Conservation (phyloP, 2,888 invertebrate genomes). For the Acanthococcus lagerstroemiae region DNA sequence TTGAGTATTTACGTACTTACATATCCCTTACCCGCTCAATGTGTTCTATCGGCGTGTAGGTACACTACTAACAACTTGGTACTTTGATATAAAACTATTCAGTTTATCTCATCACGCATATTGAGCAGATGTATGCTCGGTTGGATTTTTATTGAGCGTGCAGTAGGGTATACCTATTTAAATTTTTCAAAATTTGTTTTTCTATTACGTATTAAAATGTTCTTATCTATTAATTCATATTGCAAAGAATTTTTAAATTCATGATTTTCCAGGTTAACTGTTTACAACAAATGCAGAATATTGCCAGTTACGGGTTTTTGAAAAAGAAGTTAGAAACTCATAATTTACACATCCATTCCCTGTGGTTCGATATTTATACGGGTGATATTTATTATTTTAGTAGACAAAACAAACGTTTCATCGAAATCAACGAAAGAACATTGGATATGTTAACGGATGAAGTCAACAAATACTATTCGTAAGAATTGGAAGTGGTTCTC, state of each 20-base stretch:
- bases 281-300: constrained; percentile 81
- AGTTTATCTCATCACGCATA: too few species aligned
- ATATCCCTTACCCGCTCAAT: too few species aligned
- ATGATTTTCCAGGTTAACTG: constrained; percentile 58
- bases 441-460: constrained; percentile 65
- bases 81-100: too few species aligned
- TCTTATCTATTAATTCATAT: neutral
- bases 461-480: constrained; percentile 69
- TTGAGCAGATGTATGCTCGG: too few species aligned
- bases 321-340: constrained; percentile 68
- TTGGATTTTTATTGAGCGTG: too few species aligned
- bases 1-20: too few species aligned
- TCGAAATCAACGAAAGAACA: constrained; percentile 73
- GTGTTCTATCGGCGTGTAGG: too few species aligned
- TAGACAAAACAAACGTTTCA: constrained; percentile 69
- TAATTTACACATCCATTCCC: constrained; percentile 78
- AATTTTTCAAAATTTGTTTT: neutral
- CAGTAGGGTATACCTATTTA: too few species aligned
- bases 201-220: neutral
- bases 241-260: neutral
- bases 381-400: constrained; percentile 94
- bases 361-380: constrained; percentile 97
- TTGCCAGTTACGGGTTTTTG: constrained; percentile 84
- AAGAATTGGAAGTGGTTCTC: constrained; percentile 34
- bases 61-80: too few species aligned